Conservation (phyloP, 2,797 vertebrate species). For the Silurus lanzhouensis region DNA sequence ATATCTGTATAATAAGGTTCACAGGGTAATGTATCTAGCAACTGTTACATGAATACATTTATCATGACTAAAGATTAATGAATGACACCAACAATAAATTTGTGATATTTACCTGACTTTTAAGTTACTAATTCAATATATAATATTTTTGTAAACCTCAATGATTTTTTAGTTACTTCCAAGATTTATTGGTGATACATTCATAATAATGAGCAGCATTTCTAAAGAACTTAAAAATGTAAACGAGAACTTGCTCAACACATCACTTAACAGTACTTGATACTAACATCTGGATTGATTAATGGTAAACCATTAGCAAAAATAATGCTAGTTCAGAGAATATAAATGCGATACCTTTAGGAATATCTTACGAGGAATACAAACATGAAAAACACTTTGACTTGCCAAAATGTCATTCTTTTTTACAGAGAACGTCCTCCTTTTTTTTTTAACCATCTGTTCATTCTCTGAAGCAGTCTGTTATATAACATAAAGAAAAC, state of each 20-base stretch:
- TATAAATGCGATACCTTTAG: background rate
- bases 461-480: constrained; percentile 44
- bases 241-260: background rate
- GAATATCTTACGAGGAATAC: background rate
- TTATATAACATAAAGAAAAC: background rate
- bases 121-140: too few relatives aligned
- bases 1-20: background rate
- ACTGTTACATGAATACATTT: background rate
- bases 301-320: background rate
- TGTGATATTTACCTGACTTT: too few relatives aligned
- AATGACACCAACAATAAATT: too few relatives aligned
- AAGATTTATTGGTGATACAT: background rate
- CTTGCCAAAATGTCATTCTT: background rate
- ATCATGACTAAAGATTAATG: background rate
- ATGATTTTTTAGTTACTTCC: background rate
- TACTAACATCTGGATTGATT: background rate
- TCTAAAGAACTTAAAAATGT: background rate
- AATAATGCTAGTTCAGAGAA: background rate
- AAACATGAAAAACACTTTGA: background rate
- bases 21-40: background rate
- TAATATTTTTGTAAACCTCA: background rate
- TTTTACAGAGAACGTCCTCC: background rate
- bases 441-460: constrained; percentile 51
- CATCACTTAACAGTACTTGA: background rate
- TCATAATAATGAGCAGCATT: background rate